A percentile compares a stretch with the other conserved stretches of the same genome.
phyloP scores from a whole-genome alignment of 2,888 invertebrate genomes.

The Nematopogon swammerdamellus region DNA sequence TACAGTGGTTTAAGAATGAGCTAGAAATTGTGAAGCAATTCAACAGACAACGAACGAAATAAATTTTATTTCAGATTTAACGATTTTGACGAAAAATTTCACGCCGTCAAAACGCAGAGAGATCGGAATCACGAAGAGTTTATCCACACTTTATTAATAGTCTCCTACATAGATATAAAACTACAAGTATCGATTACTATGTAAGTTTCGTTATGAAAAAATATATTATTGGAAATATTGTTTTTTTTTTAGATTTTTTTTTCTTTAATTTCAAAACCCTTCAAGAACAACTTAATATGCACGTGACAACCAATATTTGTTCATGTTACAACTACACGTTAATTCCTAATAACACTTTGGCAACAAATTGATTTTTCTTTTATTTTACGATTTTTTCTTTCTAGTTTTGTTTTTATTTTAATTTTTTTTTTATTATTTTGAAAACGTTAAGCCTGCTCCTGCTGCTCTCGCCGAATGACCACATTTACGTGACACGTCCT shows the following conservation, averaged over 20 bases:
- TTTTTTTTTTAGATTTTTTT: slow-evolving; percentile 38
- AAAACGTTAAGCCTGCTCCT: background rate
- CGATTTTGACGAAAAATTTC: too few species aligned
- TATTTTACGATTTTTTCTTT: slow-evolving; percentile 28
- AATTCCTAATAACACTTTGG: slow-evolving; percentile 56
- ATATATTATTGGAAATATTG: slow-evolving; percentile 54
- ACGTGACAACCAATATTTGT: slow-evolving; percentile 48
- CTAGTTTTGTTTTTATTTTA: slow-evolving; percentile 8
- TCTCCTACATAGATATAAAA: slow-evolving; percentile 53
- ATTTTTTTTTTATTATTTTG: slow-evolving; percentile 7
- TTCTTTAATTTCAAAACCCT: slow-evolving; percentile 45
- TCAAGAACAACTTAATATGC: slow-evolving; percentile 54
- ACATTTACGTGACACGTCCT: background rate
- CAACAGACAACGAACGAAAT: too few species aligned
- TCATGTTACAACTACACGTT: slow-evolving; percentile 41
- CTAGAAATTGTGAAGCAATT: too few species aligned
- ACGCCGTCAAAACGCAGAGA: background rate
- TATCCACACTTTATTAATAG: slow-evolving; percentile 44
- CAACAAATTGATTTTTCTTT: slow-evolving; percentile 49
- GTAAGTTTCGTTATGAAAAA: slow-evolving; percentile 54
- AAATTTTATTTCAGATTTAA: too few species aligned
- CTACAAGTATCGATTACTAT: slow-evolving; percentile 49
- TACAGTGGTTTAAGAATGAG: too few species aligned
- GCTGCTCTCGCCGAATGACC: background rate
- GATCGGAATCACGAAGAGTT: background rate